phyloP scores from a whole-genome alignment of 2,113 vertebrate genomes.

The Enhydra lutris region DNA sequence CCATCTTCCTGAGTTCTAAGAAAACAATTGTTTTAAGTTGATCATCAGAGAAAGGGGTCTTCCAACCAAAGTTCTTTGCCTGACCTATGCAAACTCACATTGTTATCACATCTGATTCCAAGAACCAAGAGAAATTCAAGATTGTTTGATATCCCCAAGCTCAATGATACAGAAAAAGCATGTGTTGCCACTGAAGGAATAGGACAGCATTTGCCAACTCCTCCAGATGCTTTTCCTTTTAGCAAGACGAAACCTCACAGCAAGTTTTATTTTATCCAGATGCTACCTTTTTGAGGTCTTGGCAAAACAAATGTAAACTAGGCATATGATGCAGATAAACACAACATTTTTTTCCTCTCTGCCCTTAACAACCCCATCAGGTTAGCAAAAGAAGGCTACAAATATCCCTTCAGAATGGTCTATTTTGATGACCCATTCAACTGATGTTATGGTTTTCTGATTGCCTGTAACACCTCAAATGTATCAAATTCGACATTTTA shows the following conservation, averaged over 20 bases:
- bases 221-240: slow-evolving; percentile 30
- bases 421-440: not conserved
- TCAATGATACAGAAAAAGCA: slow-evolving; percentile 7
- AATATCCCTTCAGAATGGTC: not conserved
- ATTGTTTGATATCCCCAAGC: not conserved
- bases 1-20: not conserved
- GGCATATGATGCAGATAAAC: not conserved
- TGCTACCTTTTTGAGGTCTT: not conserved
- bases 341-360: not conserved
- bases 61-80: not conserved
- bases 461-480: not conserved
- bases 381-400: not conserved
- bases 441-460: not conserved
- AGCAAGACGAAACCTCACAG: slow-evolving; percentile 44
- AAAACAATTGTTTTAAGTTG: not conserved
- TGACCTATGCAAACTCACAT: not conserved
- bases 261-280: slow-evolving; percentile 28
- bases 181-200: not conserved
- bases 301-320: not conserved
- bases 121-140: slow-evolving; percentile 6
- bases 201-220: not conserved
- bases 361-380: not conserved
- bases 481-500: not conserved
- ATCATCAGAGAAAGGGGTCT: not conserved
- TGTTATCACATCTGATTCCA: not conserved